Evolutionary conservation across 2,888 invertebrate genomes (phyloP).

Genomic region (Pachydiplax longipennis): DNA sequence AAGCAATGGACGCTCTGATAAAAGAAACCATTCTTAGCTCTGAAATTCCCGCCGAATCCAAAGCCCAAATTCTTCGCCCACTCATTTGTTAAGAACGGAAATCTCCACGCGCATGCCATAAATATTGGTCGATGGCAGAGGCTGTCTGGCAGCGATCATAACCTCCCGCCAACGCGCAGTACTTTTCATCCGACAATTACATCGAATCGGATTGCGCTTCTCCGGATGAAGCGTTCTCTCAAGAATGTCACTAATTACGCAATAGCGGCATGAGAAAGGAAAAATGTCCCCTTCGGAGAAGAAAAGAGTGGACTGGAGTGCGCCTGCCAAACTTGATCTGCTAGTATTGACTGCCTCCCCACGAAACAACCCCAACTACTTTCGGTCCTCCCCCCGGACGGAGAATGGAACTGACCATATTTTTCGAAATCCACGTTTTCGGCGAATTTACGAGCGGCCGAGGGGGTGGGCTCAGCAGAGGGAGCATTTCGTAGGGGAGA

Average conservation of each 20-base stretch:
- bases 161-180: too few species aligned
- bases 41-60: neutral
- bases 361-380: conserved; percentile 18
- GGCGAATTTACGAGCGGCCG: conserved; percentile 48
- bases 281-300: neutral
- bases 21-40: neutral
- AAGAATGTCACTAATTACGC: too few species aligned
- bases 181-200: too few species aligned
- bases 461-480: neutral
- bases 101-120: too few species aligned
- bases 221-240: too few species aligned
- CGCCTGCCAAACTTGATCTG: conserved; percentile 41
- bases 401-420: conserved; percentile 49
- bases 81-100: too few species aligned
- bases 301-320: neutral
- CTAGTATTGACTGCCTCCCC: conserved; percentile 25
- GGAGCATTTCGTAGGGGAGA: neutral
- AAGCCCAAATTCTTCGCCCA: too few species aligned
- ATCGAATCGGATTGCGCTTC: too few species aligned
- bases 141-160: too few species aligned
- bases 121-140: too few species aligned
- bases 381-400: conserved; percentile 19
- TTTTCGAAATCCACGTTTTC: conserved; percentile 51
- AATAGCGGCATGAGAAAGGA: too few species aligned
- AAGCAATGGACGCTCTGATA: conserved; percentile 38